A percentile compares a stretch with the other conserved stretches of the same genome.
phyloP scores from a whole-genome alignment of 2,888 invertebrate species.

The Caradrina clavipalpis region DNA sequence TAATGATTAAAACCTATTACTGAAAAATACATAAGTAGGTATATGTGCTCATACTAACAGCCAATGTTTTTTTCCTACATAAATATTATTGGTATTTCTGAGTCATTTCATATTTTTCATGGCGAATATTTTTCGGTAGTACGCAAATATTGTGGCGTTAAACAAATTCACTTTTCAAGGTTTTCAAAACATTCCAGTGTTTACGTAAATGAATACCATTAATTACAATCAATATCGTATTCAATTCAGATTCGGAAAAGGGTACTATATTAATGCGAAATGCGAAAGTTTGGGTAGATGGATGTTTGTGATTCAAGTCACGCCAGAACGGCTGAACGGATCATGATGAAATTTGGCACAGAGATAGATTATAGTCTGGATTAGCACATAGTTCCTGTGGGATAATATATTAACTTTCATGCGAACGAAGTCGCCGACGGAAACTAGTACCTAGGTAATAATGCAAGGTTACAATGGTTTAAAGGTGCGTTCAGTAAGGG shows the following conservation, averaged over 20 bases:
- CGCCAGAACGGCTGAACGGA: too few relatives aligned
- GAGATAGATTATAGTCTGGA: too few relatives aligned
- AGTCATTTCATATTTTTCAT: constrained; percentile 6
- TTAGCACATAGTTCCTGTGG: too few relatives aligned
- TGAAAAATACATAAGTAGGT: not conserved
- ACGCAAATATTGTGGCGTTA: constrained; percentile 6
- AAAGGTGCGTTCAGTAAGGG: constrained; percentile 39
- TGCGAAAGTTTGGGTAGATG: too few relatives aligned
- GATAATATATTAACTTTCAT: too few relatives aligned
- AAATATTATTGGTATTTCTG: not conserved
- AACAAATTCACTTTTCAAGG: constrained; percentile 3
- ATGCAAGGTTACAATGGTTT: constrained; percentile 49
- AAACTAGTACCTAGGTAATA: constrained; percentile 7
- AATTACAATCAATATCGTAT: constrained; percentile 15
- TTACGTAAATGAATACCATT: constrained; percentile 11
- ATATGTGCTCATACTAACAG: not conserved
- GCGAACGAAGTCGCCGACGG: too few relatives aligned
- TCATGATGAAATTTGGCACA: too few relatives aligned
- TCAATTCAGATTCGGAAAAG: constrained; percentile 22
- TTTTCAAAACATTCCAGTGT: not conserved
- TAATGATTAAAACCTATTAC: not conserved
- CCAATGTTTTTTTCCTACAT: not conserved
- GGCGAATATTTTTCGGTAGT: not conserved
- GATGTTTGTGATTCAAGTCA: too few relatives aligned
- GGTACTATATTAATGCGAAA: too few relatives aligned